These are phyloP conservation scores for Ophiothrix spiculata DNA, from an alignment of 35 echinoderm and acorn worm species.

Conservation along the genomic window DNA sequence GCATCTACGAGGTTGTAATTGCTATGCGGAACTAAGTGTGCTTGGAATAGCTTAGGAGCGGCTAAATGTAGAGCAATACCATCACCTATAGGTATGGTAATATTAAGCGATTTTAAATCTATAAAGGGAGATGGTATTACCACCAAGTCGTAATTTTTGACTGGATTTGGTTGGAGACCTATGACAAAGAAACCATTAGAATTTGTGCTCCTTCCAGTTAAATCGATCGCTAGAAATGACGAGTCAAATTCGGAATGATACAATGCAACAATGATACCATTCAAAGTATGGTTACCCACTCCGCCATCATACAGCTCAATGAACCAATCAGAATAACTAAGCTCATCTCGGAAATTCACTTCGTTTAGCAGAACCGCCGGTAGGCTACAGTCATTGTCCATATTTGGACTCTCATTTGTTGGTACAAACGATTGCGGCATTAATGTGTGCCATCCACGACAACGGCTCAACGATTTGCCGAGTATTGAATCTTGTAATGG, in stretches of 20 bases:
- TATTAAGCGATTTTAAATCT: not conserved
- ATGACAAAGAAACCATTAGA: slow-evolving; percentile 48
- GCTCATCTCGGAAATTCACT: slow-evolving; percentile 39
- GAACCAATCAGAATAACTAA: slow-evolving; percentile 19
- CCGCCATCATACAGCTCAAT: slow-evolving; percentile 74
- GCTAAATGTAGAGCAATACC: slow-evolving; percentile 62
- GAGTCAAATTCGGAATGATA: slow-evolving; percentile 16
- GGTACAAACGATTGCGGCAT: slow-evolving; percentile 36
- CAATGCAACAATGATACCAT: slow-evolving; percentile 56
- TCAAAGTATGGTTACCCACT: slow-evolving; percentile 28
- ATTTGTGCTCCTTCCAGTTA: slow-evolving; percentile 58
- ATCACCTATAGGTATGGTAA: slow-evolving; percentile 20
- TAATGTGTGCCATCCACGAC: slow-evolving; percentile 60
- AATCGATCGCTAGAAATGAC: slow-evolving; percentile 23
- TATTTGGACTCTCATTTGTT: slow-evolving; percentile 13
- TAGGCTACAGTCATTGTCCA: slow-evolving; percentile 45
- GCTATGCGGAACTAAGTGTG: not conserved
- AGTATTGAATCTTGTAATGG: slow-evolving; percentile 8
- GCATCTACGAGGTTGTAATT: slow-evolving; percentile 46
- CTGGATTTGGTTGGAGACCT: not conserved
- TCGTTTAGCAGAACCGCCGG: slow-evolving; percentile 70
- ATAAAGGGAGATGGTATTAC: slow-evolving; percentile 16
- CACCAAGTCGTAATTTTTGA: too few species aligned
- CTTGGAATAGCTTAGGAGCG: slow-evolving; percentile 20
- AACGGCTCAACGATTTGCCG: slow-evolving; percentile 51